These are phyloP conservation scores for Conus canariensis DNA, from an alignment of 2,888 invertebrate species.

Conservation along the genomic window DNA sequence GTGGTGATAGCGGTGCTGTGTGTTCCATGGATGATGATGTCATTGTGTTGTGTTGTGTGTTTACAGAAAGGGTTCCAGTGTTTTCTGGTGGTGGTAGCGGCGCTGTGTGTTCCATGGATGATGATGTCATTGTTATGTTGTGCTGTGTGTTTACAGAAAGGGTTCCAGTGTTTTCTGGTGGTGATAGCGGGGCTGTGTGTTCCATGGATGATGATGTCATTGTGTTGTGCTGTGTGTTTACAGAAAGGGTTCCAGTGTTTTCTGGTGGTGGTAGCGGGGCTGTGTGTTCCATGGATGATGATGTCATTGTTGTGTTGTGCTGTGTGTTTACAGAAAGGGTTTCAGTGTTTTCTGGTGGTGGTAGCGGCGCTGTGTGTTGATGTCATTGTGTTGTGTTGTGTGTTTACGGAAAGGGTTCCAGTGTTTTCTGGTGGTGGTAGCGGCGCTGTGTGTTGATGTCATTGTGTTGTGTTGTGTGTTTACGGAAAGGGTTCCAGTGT, in stretches of 20 bases:
- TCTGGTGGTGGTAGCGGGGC: slow-evolving; percentile 81
- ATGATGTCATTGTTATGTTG: too few species aligned
- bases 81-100: too few species aligned
- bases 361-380: slow-evolving; percentile 87
- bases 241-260: slow-evolving; percentile 78
- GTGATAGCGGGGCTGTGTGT: too few species aligned
- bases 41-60: too few species aligned
- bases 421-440: slow-evolving; percentile 76
- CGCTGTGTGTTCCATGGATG: too few species aligned
- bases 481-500: slow-evolving; percentile 70
- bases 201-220: too few species aligned
- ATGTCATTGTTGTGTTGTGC: slow-evolving; percentile 76
- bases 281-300: slow-evolving; percentile 97
- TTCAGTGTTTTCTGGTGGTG: slow-evolving; percentile 77
- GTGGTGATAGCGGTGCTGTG: too few species aligned
- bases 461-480: too few species aligned
- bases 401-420: slow-evolving; percentile 76
- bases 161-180: too few species aligned
- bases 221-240: background rate
- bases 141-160: too few species aligned
- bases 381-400: background rate
- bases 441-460: slow-evolving; percentile 88
- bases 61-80: too few species aligned
- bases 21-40: too few species aligned
- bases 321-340: slow-evolving; percentile 70